phyloP scores from a whole-genome alignment of 2,113 vertebrate genomes.

The Cheirogaleus medius region DNA sequence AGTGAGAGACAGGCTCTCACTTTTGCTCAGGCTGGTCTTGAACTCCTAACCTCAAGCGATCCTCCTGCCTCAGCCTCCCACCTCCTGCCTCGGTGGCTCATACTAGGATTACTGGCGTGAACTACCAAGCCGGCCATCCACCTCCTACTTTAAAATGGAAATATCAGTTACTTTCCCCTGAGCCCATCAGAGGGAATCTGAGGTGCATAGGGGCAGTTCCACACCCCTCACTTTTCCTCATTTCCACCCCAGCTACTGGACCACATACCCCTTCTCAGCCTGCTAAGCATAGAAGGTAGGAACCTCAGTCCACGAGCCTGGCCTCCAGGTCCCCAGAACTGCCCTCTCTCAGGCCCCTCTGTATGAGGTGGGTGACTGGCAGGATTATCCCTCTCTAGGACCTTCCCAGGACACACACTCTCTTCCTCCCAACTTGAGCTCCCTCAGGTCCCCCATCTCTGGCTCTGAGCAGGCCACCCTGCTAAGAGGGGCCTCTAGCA shows the following conservation, averaged over 20 bases:
- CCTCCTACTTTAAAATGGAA: slow-evolving; percentile 65
- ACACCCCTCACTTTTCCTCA: neutral
- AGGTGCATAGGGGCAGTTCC: neutral
- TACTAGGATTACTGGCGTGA: no score
- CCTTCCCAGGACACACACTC: neutral
- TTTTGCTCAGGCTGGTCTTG: no score
- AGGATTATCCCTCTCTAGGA: neutral
- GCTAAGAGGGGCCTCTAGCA: neutral
- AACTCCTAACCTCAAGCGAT: no score
- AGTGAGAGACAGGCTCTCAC: no score
- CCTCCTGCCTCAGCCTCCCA: no score
- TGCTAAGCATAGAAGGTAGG: neutral
- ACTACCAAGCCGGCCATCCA: neutral
- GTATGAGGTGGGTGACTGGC: neutral
- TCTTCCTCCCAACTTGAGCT: neutral
- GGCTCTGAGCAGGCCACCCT: neutral
- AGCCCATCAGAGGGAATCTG: slow-evolving; percentile 24
- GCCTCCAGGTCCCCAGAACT: neutral
- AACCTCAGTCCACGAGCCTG: neutral
- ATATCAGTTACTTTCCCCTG: slow-evolving; percentile 9
- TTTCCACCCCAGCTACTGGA: neutral
- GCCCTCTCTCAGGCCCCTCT: neutral
- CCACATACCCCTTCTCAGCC: neutral
- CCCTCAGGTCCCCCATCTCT: neutral
- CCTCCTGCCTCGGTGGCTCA: neutral